These are phyloP conservation scores for Columbina picui DNA, from an alignment of 2,113 vertebrate species.

Conservation along the genomic window DNA sequence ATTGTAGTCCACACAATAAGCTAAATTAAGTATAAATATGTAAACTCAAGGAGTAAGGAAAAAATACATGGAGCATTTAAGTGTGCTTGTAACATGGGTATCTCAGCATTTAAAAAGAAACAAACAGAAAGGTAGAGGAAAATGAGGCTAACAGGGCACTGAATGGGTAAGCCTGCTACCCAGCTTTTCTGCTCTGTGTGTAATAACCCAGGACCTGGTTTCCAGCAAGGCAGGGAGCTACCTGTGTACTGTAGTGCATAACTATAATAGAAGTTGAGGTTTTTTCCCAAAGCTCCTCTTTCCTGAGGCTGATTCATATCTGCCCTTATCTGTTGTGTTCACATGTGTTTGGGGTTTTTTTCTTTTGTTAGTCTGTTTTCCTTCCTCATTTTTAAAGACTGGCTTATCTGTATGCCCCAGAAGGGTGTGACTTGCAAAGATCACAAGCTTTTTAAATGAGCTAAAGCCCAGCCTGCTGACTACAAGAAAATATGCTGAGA, in stretches of 20 bases:
- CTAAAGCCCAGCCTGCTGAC: neutral
- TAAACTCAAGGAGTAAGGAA: neutral
- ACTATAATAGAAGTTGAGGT: neutral
- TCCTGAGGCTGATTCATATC: constrained; percentile 61
- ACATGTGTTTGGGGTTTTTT: neutral
- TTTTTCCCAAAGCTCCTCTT: constrained; percentile 49
- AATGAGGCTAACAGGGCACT: neutral
- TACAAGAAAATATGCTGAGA: neutral
- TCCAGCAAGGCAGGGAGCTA: neutral
- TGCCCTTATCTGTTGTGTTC: neutral
- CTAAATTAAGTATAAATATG: neutral
- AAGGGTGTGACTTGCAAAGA: constrained; percentile 41
- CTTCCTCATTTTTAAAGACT: constrained; percentile 40
- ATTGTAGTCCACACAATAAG: neutral
- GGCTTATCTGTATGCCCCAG: constrained; percentile 57
- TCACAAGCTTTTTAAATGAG: constrained; percentile 22
- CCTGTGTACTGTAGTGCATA: neutral
- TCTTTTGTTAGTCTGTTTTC: constrained; percentile 64
- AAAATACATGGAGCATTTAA: neutral
- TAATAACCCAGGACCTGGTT: neutral
- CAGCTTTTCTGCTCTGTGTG: neutral
- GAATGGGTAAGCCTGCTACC: neutral
- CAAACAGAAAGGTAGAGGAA: accelerated
- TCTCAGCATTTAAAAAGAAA: neutral
- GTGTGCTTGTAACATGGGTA: neutral